Percentiles rank a stretch among this genome's conserved stretches.
These are phyloP conservation scores for Scaptomyza montana DNA, from an alignment of 1,140 invertebrate genomes.

Conservation along the genomic window DNA sequence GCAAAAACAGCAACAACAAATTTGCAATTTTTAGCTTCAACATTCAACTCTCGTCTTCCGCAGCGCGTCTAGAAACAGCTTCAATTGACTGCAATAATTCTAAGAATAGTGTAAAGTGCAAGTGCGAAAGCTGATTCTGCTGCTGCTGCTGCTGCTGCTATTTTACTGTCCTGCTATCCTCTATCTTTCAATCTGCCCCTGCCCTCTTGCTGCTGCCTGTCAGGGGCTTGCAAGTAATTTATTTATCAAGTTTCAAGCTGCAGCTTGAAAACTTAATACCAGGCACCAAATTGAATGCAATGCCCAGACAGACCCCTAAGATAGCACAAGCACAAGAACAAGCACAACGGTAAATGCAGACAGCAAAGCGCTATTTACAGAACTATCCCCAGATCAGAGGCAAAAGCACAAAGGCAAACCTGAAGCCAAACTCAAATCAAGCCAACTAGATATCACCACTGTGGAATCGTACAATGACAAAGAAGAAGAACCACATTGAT, in stretches of 20 bases:
- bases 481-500: neutral
- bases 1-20: conserved; percentile 44
- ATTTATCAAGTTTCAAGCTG: conserved; percentile 82
- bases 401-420: conserved; percentile 6
- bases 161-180: neutral
- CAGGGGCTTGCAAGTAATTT: conserved; percentile 69
- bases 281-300: conserved; percentile 74
- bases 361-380: neutral
- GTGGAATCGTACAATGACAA: neutral
- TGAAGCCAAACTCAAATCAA: conserved; percentile 27
- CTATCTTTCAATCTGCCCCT: conserved; percentile 3
- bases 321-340: conserved; percentile 19
- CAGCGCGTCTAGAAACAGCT: conserved; percentile 20
- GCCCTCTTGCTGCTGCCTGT: conserved; percentile 5
- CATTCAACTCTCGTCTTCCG: conserved; percentile 5
- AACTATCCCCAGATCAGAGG: neutral
- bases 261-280: conserved; percentile 81
- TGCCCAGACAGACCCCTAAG: conserved; percentile 19
- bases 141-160: conserved; percentile 1
- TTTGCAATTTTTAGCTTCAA: conserved; percentile 41
- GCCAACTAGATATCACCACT: conserved; percentile 1
- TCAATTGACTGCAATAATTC: conserved; percentile 82
- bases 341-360: conserved; percentile 7
- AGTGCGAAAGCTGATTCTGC: conserved; percentile 38
- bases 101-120: conserved; percentile 72